Conservation (phyloP, 2,888 invertebrate species). For the Diaperis boleti region DNA sequence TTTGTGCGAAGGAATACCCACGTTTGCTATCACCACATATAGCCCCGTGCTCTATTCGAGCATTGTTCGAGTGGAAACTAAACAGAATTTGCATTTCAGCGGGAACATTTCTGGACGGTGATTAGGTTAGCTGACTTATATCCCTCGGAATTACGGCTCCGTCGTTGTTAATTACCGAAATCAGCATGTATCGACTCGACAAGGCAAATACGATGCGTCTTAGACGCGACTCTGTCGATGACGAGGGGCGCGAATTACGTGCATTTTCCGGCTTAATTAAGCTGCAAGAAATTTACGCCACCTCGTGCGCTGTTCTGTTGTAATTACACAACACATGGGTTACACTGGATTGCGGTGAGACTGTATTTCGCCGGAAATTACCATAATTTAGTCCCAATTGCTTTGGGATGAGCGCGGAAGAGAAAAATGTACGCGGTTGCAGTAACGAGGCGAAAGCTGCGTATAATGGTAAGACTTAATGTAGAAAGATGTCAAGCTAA, state of each 20-base stretch:
- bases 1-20: slow-evolving; percentile 27
- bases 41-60: slow-evolving; percentile 3
- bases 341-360: slow-evolving; percentile 23
- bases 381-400: slow-evolving; percentile 22
- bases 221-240: slow-evolving; percentile 4
- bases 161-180: slow-evolving; percentile 25
- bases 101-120: not conserved
- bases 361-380: slow-evolving; percentile 15
- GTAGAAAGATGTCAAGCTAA: not conserved
- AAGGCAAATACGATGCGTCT: slow-evolving; percentile 20
- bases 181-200: slow-evolving; percentile 19
- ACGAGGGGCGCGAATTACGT: slow-evolving; percentile 10
- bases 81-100: slow-evolving; percentile 24
- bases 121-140: slow-evolving; percentile 19
- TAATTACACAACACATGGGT: slow-evolving; percentile 33
- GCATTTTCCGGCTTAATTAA: slow-evolving; percentile 30
- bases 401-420: not conserved
- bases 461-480: not conserved
- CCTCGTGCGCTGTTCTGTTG: slow-evolving; percentile 5
- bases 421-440: not conserved
- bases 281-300: slow-evolving; percentile 25
- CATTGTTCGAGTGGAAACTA: slow-evolving; percentile 27
- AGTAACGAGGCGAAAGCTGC: not conserved
- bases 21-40: slow-evolving; percentile 20
- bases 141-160: slow-evolving; percentile 12